Conservation (phyloP, 1,140 invertebrate species). For the Coptotermes formosanus region DNA sequence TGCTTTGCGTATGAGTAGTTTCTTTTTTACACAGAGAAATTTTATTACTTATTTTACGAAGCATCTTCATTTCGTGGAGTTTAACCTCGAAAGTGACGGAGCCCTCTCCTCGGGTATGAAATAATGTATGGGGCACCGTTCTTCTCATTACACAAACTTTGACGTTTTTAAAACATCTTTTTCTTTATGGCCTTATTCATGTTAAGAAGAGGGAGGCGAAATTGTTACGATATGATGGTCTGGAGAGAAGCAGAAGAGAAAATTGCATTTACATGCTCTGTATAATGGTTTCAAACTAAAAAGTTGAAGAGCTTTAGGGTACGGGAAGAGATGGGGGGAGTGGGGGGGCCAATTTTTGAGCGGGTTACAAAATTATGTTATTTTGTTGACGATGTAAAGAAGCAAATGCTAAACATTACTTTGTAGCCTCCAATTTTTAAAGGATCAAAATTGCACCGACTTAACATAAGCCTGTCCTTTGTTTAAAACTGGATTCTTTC, state of each 20-base stretch:
- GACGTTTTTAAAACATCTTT: neutral
- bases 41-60: neutral
- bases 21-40: too few species aligned
- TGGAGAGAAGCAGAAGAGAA: neutral
- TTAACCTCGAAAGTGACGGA: neutral
- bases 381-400: neutral
- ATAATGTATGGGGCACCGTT: neutral
- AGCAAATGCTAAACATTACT: neutral
- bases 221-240: neutral
- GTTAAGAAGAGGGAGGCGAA: neutral
- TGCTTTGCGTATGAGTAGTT: too few species aligned
- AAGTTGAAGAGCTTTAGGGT: neutral
- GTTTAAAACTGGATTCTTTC: neutral
- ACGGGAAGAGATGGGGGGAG: neutral
- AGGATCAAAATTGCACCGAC: neutral
- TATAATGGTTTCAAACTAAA: constrained; percentile 6
- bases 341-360: neutral
- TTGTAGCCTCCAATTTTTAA: neutral
- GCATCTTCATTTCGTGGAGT: neutral
- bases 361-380: constrained; percentile 8
- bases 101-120: neutral
- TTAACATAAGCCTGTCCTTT: neutral
- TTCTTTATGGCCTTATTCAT: constrained; percentile 10
- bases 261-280: neutral
- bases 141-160: neutral